phyloP scores from a whole-genome alignment of 2,113 vertebrate genomes.

The Tympanuchus pallidicinctus region DNA sequence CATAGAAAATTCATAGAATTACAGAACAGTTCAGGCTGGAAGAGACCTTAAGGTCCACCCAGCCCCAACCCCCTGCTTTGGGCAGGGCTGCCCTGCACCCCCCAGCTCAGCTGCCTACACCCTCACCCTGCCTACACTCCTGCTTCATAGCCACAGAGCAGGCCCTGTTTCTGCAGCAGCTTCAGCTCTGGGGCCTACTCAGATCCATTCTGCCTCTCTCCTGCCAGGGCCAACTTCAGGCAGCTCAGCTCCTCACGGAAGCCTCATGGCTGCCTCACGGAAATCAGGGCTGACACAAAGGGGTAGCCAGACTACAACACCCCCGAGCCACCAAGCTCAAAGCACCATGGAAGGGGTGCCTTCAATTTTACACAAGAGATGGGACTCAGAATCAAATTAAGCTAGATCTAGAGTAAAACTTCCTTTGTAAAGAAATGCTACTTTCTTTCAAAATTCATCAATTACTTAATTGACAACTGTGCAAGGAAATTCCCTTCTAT shows the following conservation, averaged over 20 bases:
- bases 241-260: not conserved
- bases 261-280: not conserved
- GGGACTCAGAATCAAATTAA: not conserved
- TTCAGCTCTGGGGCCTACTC: not conserved
- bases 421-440: not conserved
- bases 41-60: no score
- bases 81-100: no score
- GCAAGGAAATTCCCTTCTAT: not conserved
- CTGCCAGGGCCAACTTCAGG: not conserved
- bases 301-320: not conserved
- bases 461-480: not conserved
- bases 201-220: not conserved
- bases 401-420: not conserved
- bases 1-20: not conserved
- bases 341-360: not conserved
- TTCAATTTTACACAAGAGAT: not conserved
- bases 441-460: not conserved
- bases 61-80: no score
- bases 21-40: no score
- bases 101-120: no score
- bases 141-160: not conserved
- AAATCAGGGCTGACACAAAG: not conserved
- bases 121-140: rapidly evolving
- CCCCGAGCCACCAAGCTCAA: not conserved
- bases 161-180: rapidly evolving